Evolutionary conservation across 2,888 invertebrate species (phyloP).

Genomic region (Hemicrepidius hirtus): DNA sequence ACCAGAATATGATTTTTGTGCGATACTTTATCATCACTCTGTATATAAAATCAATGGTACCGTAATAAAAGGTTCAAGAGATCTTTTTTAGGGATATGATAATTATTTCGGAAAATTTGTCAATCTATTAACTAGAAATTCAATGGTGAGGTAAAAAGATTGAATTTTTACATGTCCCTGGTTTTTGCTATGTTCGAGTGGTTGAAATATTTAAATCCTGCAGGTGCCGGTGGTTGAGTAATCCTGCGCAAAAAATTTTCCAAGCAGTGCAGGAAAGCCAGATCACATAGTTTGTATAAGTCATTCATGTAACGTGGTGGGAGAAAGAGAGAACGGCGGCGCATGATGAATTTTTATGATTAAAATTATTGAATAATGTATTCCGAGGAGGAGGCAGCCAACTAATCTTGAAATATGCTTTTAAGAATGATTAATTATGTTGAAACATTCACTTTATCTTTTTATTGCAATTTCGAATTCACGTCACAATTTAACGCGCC

Average conservation of each 20-base stretch:
- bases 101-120: too few relatives aligned
- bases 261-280: neutral
- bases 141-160: too few relatives aligned
- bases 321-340: conserved; percentile 1
- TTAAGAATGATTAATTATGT: conserved; percentile 42
- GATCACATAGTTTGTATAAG: conserved; percentile 6
- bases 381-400: conserved; percentile 31
- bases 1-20: too few relatives aligned
- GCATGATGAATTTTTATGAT: conserved; percentile 42
- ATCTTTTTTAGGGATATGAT: too few relatives aligned
- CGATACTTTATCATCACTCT: too few relatives aligned
- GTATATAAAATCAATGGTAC: too few relatives aligned
- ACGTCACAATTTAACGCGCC: conserved; percentile 36
- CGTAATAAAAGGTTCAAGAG: too few relatives aligned
- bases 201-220: neutral
- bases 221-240: neutral
- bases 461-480: conserved; percentile 34
- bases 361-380: conserved; percentile 42
- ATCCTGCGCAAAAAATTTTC: neutral
- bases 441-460: conserved; percentile 39
- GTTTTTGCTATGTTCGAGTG: too few relatives aligned
- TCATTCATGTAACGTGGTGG: conserved; percentile 1
- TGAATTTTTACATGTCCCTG: too few relatives aligned
- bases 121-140: too few relatives aligned
- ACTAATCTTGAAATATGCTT: conserved; percentile 42